These are phyloP conservation scores for Reinhardtius hippoglossoides DNA, from an alignment of 2,113 vertebrate species.

Conservation along the genomic window DNA sequence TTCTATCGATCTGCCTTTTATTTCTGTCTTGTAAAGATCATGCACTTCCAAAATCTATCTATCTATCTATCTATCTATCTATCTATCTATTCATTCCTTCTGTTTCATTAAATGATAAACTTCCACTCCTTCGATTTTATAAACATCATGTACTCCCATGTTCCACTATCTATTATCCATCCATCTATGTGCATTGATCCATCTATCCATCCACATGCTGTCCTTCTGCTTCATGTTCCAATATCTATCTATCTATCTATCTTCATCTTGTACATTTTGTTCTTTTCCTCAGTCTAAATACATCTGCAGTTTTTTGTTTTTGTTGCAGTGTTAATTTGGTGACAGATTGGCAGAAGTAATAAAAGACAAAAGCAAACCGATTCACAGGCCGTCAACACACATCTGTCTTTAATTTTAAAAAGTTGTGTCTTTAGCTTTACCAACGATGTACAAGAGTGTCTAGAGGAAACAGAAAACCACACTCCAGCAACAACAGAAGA, in stretches of 20 bases:
- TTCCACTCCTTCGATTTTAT: neutral
- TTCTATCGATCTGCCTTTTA: neutral
- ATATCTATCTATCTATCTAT: too few species aligned
- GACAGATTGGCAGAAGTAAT: neutral
- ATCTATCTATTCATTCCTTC: neutral
- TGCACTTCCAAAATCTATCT: constrained; percentile 6
- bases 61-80: constrained; percentile 11
- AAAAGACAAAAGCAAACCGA: neutral
- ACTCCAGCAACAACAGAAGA: neutral
- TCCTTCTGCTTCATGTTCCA: neutral
- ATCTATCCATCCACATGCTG: neutral
- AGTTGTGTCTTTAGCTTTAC: neutral
- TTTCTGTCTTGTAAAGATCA: neutral
- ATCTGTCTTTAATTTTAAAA: neutral
- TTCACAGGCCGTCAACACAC: neutral
- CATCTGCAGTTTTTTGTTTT: neutral
- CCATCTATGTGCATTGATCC: neutral
- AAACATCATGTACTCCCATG: too few species aligned
- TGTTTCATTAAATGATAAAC: neutral
- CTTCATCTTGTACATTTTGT: neutral
- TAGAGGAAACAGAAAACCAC: constrained; percentile 10
- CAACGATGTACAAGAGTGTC: neutral
- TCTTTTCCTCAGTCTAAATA: neutral
- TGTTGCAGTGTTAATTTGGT: constrained; percentile 3
- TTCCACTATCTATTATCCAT: neutral